These are phyloP conservation scores for Tapirus indicus DNA, from an alignment of 2,797 vertebrate genomes.

Conservation along the genomic window DNA sequence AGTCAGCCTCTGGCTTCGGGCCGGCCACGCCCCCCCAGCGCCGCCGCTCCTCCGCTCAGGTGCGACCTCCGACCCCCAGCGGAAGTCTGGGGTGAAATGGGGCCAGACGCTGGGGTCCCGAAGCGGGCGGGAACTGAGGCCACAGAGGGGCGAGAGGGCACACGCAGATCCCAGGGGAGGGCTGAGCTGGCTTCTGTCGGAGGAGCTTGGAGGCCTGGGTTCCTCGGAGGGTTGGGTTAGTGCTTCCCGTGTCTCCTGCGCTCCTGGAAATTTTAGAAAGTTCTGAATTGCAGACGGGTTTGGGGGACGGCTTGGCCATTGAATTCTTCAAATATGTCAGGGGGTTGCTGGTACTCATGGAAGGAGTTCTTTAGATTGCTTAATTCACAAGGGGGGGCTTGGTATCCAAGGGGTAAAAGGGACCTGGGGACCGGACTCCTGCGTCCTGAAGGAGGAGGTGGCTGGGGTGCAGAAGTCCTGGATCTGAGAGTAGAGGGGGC, in stretches of 20 bases:
- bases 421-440: neutral
- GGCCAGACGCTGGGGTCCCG: neutral
- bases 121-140: neutral
- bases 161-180: neutral
- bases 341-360: neutral
- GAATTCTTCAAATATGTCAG: neutral
- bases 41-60: constrained; percentile 79
- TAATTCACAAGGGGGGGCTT: neutral
- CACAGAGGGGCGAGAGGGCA: neutral
- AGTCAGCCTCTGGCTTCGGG: constrained; percentile 94
- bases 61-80: constrained; percentile 42
- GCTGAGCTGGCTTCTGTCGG: neutral
- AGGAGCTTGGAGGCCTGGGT: neutral
- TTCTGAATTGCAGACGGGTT: neutral
- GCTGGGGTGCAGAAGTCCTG: neutral
- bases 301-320: neutral
- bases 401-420: neutral
- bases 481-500: neutral
- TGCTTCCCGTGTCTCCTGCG: neutral
- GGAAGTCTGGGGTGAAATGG: neutral
- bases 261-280: neutral
- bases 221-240: neutral
- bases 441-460: neutral
- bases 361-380: neutral
- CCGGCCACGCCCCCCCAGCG: constrained; percentile 77